Percentiles rank a stretch among this genome's conserved stretches.
phyloP scores from a whole-genome alignment of 2,888 invertebrate genomes.

The Aphelenchoides bicaudatus region DNA sequence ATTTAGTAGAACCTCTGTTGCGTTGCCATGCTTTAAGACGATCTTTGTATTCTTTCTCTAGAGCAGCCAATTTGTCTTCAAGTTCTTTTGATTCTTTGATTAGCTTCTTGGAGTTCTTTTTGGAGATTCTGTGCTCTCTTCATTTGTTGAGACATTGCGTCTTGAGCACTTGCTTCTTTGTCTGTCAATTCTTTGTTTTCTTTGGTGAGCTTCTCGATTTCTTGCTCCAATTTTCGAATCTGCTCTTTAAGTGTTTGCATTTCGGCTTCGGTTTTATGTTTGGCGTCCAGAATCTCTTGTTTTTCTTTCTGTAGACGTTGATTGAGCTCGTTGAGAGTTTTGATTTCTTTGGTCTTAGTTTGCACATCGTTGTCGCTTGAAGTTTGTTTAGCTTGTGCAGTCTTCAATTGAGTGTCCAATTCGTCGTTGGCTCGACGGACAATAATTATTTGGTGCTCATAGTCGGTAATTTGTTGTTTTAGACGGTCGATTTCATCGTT shows the following conservation, averaged over 20 bases:
- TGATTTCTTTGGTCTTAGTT: conserved; percentile 49
- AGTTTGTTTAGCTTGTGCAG: conserved; percentile 53
- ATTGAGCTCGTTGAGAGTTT: conserved; percentile 55
- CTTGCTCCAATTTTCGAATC: conserved; percentile 53
- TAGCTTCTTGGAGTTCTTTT: conserved; percentile 45
- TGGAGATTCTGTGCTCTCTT: conserved; percentile 43
- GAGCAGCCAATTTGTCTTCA: conserved; percentile 37
- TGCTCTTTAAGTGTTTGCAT: conserved; percentile 47
- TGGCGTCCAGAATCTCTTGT: conserved; percentile 53
- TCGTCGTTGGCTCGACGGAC: conserved; percentile 58
- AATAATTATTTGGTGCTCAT: conserved; percentile 53
- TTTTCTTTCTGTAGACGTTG: conserved; percentile 55
- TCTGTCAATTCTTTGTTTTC: conserved; percentile 41
- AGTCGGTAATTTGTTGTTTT: conserved; percentile 46
- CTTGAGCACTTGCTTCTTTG: conserved; percentile 45
- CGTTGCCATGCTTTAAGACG: conserved; percentile 28
- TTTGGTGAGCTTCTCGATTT: conserved; percentile 50
- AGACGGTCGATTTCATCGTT: conserved; percentile 55
- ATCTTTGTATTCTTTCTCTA: conserved; percentile 39
- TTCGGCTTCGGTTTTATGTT: conserved; percentile 54
- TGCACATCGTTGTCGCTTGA: conserved; percentile 53
- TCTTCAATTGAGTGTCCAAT: conserved; percentile 57
- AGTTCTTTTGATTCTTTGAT: conserved; percentile 32
- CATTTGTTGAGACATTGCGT: conserved; percentile 44
- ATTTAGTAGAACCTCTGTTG: conserved; percentile 34